phyloP scores from a whole-genome alignment of 1,140 invertebrate species.

The Drosophila varians region DNA sequence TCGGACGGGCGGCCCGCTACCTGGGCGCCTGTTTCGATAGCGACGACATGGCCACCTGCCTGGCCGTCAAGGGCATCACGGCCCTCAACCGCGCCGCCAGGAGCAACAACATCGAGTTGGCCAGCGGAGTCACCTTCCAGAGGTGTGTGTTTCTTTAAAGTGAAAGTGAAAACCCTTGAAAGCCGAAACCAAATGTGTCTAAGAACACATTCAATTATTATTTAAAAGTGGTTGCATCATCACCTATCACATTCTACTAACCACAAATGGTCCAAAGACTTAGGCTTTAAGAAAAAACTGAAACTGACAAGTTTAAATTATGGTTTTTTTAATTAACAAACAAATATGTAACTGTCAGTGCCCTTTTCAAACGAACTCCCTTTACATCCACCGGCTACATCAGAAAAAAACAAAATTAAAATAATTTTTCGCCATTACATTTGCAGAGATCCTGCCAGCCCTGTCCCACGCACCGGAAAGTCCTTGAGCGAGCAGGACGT shows the following conservation, averaged over 20 bases:
- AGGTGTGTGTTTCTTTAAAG: slow-evolving; percentile 79
- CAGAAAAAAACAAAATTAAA: neutral
- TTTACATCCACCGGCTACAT: neutral
- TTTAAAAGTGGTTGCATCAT: too few species aligned
- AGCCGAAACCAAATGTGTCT: slow-evolving; percentile 7
- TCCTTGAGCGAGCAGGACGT: slow-evolving; percentile 85
- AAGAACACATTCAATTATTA: neutral
- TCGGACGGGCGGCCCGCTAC: slow-evolving; percentile 72
- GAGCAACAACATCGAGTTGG: slow-evolving; percentile 85
- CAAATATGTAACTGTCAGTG: neutral
- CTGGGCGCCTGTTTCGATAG: slow-evolving; percentile 77
- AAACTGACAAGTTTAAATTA: slow-evolving; percentile 1
- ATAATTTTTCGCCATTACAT: neutral
- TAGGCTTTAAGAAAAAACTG: neutral
- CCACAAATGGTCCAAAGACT: neutral
- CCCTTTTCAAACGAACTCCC: neutral
- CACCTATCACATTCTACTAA: neutral
- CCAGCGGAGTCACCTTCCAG: slow-evolving; percentile 86
- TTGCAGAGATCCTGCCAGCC: slow-evolving; percentile 76
- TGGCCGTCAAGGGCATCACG: slow-evolving; percentile 86
- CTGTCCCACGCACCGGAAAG: slow-evolving; percentile 84
- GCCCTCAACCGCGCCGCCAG: slow-evolving; percentile 85
- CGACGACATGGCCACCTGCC: slow-evolving; percentile 85
- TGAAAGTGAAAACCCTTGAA: slow-evolving; percentile 22
- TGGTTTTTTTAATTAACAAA: neutral